A percentile compares a stretch with the other conserved stretches of the same genome.
Conservation (phyloP, 2,797 vertebrate genomes). For the Etheostoma nigrum region DNA sequence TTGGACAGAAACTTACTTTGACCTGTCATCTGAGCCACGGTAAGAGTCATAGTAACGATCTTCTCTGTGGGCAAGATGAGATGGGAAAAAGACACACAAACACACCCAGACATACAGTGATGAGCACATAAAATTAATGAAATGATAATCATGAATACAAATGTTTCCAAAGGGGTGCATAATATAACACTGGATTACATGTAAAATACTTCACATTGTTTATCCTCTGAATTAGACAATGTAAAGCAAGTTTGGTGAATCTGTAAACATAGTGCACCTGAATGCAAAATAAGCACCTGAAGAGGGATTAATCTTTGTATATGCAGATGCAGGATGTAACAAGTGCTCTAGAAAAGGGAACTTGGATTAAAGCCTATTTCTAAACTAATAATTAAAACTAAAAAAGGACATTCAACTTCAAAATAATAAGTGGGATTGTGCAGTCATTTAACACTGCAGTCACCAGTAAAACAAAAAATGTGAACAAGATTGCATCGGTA, state of each 20-base stretch:
- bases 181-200: slow-evolving; percentile 26
- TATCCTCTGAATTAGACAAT: slow-evolving; percentile 22
- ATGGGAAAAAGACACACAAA: slow-evolving; percentile 71
- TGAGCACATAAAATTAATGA: slow-evolving; percentile 72
- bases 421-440: slow-evolving; percentile 18
- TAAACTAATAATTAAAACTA: slow-evolving; percentile 22
- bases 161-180: slow-evolving; percentile 22
- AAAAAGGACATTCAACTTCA: slow-evolving; percentile 19
- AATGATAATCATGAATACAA: slow-evolving; percentile 61
- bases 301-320: slow-evolving; percentile 20
- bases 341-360: slow-evolving; percentile 1
- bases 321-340: background rate
- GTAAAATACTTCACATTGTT: slow-evolving; percentile 34
- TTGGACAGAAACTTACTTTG: slow-evolving; percentile 83
- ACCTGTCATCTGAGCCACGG: slow-evolving; percentile 86
- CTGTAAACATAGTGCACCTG: slow-evolving; percentile 13
- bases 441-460: slow-evolving; percentile 10
- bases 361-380: background rate
- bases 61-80: slow-evolving; percentile 83
- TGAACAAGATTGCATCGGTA: background rate
- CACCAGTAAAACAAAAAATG: slow-evolving; percentile 7
- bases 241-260: slow-evolving; percentile 28
- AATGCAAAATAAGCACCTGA: slow-evolving; percentile 30
- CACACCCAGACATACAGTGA: slow-evolving; percentile 71
- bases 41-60: slow-evolving; percentile 89